phyloP scores from a whole-genome alignment of 1,140 invertebrate genomes.

The Neodiprion pinetum region DNA sequence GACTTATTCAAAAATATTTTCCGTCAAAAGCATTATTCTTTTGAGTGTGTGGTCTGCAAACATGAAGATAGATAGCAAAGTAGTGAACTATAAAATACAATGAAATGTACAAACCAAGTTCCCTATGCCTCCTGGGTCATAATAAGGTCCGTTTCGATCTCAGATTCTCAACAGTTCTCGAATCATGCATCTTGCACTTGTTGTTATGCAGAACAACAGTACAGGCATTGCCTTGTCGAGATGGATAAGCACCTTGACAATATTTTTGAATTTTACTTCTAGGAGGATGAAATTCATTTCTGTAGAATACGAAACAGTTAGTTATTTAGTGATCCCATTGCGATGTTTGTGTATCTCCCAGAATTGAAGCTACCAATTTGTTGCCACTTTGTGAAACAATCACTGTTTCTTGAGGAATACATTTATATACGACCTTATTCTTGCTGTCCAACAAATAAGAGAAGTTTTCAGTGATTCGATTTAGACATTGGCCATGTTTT shows the following conservation, averaged over 20 bases:
- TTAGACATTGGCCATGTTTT: constrained; percentile 31
- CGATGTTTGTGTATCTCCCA: constrained; percentile 57
- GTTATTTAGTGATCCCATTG: constrained; percentile 8
- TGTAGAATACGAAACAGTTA: constrained; percentile 36
- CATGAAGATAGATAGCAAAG: constrained; percentile 32
- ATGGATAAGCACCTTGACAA: constrained; percentile 76
- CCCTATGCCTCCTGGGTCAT: constrained; percentile 72
- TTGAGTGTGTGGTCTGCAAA: constrained; percentile 69
- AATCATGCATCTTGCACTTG: constrained; percentile 70
- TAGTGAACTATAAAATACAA: neutral
- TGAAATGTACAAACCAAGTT: constrained; percentile 31
- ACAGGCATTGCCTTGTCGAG: constrained; percentile 77
- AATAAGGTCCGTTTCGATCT: constrained; percentile 60
- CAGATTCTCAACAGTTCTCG: constrained; percentile 70
- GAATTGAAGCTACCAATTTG: constrained; percentile 70
- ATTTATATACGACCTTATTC: constrained; percentile 79
- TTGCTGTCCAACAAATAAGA: constrained; percentile 73
- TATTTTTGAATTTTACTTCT: constrained; percentile 68
- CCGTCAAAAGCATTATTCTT: constrained; percentile 80
- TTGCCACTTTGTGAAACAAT: constrained; percentile 71
- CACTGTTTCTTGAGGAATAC: constrained; percentile 71
- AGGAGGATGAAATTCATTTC: constrained; percentile 62
- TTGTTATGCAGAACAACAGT: constrained; percentile 78
- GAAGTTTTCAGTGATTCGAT: constrained; percentile 49
- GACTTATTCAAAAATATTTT: constrained; percentile 70